Evolutionary conservation across 1,140 invertebrate genomes (phyloP).

Genomic region (Scaptomyza hsui): DNA sequence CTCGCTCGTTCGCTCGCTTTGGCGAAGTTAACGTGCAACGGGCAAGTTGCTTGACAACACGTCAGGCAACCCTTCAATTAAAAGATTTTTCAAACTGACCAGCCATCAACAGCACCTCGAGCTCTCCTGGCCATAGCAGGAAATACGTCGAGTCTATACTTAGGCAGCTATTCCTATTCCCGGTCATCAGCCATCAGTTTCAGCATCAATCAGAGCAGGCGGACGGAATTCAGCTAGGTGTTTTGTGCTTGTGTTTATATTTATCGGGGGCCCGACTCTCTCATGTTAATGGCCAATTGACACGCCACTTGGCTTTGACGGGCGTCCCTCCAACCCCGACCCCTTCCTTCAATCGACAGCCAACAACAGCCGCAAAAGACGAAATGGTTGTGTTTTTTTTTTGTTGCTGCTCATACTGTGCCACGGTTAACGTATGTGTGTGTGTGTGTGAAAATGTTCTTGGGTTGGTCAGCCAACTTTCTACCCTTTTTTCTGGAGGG

Average conservation of each 20-base stretch:
- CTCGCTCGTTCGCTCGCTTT: constrained; percentile 4
- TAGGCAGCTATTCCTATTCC: neutral
- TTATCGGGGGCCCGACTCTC: constrained; percentile 65
- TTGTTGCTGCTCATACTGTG: constrained; percentile 34
- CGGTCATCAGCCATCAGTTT: constrained; percentile 15
- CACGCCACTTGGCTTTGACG: constrained; percentile 77
- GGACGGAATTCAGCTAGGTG: neutral
- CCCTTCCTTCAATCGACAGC: neutral
- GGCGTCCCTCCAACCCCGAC: constrained; percentile 3
- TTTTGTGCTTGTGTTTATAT: constrained; percentile 59
- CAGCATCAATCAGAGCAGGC: constrained; percentile 43
- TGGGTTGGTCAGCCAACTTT: constrained; percentile 30
- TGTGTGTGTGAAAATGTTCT: constrained; percentile 9
- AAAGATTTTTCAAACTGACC: constrained; percentile 39
- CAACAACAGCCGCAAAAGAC: constrained; percentile 17
- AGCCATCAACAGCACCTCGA: constrained; percentile 14
- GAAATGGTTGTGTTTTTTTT: constrained; percentile 35
- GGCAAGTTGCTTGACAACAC: constrained; percentile 20
- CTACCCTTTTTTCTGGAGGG: neutral
- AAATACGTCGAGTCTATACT: neutral
- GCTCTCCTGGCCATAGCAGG: neutral
- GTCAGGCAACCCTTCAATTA: constrained; percentile 43
- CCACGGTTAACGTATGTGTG: constrained; percentile 51
- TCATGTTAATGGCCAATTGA: constrained; percentile 81
- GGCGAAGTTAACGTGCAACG: neutral